Conservation (phyloP, 30 jellyfish, hydroid and myxozoan species). For the Aurelia sp. region DNA sequence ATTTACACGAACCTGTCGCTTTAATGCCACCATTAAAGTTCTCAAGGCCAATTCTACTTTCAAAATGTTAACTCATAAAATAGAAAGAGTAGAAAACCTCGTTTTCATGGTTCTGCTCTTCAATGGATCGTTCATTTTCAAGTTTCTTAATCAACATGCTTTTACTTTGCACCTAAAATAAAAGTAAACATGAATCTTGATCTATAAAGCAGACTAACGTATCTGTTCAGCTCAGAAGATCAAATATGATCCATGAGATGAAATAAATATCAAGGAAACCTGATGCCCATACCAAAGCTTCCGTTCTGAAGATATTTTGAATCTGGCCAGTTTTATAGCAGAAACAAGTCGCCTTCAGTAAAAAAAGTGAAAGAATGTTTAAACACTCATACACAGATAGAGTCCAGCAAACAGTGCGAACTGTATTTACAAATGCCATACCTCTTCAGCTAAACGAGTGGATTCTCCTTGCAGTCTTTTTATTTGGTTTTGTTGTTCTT, state of each 20-base stretch:
- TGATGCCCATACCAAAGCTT: neutral
- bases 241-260: neutral
- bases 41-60: too few species aligned
- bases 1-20: too few species aligned
- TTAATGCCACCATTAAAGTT: too few species aligned
- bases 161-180: conserved; percentile 37
- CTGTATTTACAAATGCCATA: neutral
- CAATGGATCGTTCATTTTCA: conserved; percentile 25
- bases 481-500: conserved; percentile 36
- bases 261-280: neutral
- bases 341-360: too few species aligned
- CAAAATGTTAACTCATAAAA: too few species aligned
- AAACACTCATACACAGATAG: too few species aligned
- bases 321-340: too few species aligned
- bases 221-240: neutral
- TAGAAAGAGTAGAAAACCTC: conserved; percentile 10
- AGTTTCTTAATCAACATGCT: conserved; percentile 19
- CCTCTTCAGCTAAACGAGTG: conserved; percentile 59
- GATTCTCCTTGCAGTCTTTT: conserved; percentile 41
- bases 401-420: too few species aligned
- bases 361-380: too few species aligned
- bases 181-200: neutral
- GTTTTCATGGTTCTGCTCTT: conserved; percentile 45
- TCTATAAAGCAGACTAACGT: too few species aligned
- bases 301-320: too few species aligned